Evolutionary conservation across 1,140 invertebrate species (phyloP).

Genomic region (Zaprionus camerounensis): DNA sequence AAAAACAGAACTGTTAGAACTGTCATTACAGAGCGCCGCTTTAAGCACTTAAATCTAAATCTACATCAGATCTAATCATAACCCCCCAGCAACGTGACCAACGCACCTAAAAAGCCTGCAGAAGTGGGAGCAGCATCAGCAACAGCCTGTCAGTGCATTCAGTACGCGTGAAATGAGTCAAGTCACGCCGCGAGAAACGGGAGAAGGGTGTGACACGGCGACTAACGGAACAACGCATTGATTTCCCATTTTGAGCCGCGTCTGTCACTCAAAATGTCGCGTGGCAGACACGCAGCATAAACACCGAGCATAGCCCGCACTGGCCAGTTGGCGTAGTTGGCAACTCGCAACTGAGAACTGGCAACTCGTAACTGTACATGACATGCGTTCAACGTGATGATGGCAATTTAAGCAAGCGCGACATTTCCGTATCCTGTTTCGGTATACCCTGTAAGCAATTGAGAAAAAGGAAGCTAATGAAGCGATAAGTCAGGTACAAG

Average conservation of each 20-base stretch:
- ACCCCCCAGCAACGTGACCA: no score
- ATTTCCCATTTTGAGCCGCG: constrained; percentile 69
- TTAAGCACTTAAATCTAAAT: not conserved
- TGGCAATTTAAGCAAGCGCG: constrained; percentile 74
- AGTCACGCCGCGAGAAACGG: constrained; percentile 31
- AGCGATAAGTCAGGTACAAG: not conserved
- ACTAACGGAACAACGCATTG: constrained; percentile 48
- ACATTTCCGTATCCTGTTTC: constrained; percentile 35
- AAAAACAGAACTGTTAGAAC: no score
- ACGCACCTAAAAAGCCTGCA: not conserved
- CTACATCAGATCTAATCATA: no score
- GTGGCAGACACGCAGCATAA: constrained; percentile 54
- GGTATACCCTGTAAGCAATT: constrained; percentile 11
- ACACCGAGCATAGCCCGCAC: constrained; percentile 10
- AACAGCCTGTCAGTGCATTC: not conserved
- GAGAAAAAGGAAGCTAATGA: not conserved
- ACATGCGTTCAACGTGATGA: constrained; percentile 76
- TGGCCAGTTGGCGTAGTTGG: not conserved
- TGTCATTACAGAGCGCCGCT: not conserved
- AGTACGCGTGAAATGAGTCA: constrained; percentile 49
- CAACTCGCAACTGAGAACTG: not conserved
- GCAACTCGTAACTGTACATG: constrained; percentile 39
- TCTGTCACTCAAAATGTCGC: constrained; percentile 72
- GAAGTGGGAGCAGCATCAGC: not conserved
- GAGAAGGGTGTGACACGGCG: constrained; percentile 4